phyloP scores from a whole-genome alignment of 2,113 vertebrate genomes.

The Megaptera novaeangliae region DNA sequence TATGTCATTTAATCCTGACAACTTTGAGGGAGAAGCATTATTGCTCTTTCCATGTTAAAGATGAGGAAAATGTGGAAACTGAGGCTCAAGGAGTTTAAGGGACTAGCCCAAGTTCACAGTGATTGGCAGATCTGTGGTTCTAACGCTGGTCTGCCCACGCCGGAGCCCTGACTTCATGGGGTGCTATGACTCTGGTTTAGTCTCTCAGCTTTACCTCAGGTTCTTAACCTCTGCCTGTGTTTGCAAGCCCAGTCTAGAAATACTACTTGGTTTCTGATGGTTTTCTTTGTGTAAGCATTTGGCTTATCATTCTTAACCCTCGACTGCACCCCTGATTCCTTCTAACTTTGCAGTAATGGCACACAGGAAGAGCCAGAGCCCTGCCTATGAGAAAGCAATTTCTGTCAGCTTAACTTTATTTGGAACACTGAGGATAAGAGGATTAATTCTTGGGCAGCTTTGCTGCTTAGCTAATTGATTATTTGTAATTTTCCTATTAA shows the following conservation, averaged over 20 bases:
- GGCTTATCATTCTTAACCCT: background rate
- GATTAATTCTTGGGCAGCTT: background rate
- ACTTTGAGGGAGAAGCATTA: background rate
- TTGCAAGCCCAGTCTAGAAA: background rate
- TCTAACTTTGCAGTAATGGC: background rate
- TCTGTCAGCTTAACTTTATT: background rate
- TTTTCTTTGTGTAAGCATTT: background rate
- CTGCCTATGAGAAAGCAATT: background rate
- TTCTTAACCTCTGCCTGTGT: background rate
- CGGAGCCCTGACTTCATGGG: background rate
- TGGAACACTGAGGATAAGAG: background rate
- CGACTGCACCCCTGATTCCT: background rate
- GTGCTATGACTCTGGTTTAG: background rate
- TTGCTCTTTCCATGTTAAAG: background rate
- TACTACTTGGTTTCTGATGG: background rate
- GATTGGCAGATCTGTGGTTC: background rate
- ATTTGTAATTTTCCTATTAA: background rate
- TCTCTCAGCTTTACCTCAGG: background rate
- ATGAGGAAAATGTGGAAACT: background rate
- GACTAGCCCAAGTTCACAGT: background rate
- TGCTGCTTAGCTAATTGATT: background rate
- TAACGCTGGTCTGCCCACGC: background rate
- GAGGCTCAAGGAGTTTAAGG: background rate
- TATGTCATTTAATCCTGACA: background rate
- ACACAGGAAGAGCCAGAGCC: background rate